Evolutionary conservation across 2,113 vertebrate species (phyloP), one percentile per base, ranked within the genome.

Genomic region (Catagonus wagneri): DNA sequence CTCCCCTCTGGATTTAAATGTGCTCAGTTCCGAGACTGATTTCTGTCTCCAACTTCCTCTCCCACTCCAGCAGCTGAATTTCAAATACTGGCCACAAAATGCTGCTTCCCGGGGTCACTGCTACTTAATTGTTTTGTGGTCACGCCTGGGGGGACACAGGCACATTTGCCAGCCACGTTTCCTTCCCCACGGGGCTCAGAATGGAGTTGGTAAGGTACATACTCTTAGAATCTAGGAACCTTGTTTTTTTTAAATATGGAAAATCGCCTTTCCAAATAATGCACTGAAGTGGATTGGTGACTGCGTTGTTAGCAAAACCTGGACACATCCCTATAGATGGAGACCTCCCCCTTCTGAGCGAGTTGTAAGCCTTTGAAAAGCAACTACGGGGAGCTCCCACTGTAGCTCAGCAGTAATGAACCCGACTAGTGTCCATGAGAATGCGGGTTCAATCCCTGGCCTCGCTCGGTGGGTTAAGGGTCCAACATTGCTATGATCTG

Each of bases 21-120:
- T 50, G 10, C 22, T 0, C 52, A 61, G 27, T 32, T 76, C 65
- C 13, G 71, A 44, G 60, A 76, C 25, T 39, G 74, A 52, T 90
- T 93, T 93, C 94, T 90, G 94, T 79, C 96, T 80, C 84, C 71
- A 34, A 54, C 94, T 95, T 96, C 95, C 96, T 96, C 90, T 92
- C 92, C 69, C 52, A 17, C 72, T 95, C 79, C 2, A 27, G 81
- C 90, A 61, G 87, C 97, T 96, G 97, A 86, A 97, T 96, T 44
- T 92, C 68, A 97, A 97, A 60, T 65, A 79, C 92, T 87, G 7
- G 32, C 90, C 16, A 69, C 86, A 25, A 69, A 80, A 50, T 3
- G n/a, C 60, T 25, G 65, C 90, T 86, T 76, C 83, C 54, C 23
- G 39, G 90, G 80, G 60, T 23, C 34, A 6, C 36, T 3, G 27